Evolutionary conservation across 2,113 vertebrate species (phyloP).

Genomic region (Amphiprion percula): DNA sequence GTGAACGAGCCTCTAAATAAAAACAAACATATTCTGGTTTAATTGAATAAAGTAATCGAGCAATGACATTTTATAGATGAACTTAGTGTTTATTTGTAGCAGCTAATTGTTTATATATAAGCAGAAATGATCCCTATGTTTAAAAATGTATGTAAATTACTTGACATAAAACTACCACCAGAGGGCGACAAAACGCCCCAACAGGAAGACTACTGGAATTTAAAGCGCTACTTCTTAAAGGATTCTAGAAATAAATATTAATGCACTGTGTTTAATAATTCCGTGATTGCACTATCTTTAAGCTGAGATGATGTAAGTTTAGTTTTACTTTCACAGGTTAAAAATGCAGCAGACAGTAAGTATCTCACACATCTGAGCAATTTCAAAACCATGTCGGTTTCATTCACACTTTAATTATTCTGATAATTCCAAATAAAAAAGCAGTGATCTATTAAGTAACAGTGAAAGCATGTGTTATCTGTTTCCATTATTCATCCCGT

Average conservation of each 20-base stretch:
- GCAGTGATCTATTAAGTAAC: too few species aligned
- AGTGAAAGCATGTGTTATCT: background rate
- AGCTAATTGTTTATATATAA: background rate
- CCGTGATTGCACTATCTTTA: accelerated
- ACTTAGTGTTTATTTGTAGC: too few species aligned
- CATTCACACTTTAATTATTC: background rate
- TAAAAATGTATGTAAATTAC: too few species aligned
- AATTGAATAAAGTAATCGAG: background rate
- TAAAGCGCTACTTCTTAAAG: background rate
- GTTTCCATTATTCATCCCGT: background rate
- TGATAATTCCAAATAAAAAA: too few species aligned
- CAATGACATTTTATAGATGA: background rate
- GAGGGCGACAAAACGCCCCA: constrained; percentile 39
- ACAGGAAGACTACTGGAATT: background rate
- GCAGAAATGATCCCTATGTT: background rate
- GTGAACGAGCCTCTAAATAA: background rate
- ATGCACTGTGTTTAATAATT: background rate
- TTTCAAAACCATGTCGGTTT: background rate
- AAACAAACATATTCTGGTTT: too few species aligned
- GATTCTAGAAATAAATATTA: background rate
- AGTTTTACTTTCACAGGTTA: background rate
- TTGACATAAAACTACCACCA: constrained; percentile 16
- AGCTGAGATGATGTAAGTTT: background rate
- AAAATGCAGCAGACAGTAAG: too few species aligned
- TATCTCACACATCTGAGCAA: background rate